These are phyloP conservation scores for Psophia crepitans DNA, from an alignment of 2,113 vertebrate species.

Conservation along the genomic window DNA sequence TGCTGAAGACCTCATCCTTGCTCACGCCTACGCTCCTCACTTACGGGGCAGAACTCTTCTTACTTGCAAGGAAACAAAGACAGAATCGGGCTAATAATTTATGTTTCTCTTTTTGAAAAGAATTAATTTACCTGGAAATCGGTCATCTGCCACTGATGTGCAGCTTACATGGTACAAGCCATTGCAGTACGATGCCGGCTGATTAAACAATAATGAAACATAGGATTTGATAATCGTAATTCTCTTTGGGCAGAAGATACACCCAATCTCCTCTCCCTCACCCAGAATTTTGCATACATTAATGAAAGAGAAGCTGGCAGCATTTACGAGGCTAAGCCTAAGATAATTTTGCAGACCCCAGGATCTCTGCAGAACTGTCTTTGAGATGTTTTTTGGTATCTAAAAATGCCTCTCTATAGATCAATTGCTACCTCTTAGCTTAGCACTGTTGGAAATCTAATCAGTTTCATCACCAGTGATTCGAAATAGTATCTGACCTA, in stretches of 20 bases:
- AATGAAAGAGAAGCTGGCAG: neutral
- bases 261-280: neutral
- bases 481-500: constrained; percentile 35
- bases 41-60: neutral
- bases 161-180: neutral
- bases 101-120: neutral
- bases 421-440: neutral
- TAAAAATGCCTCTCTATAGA: neutral
- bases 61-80: neutral
- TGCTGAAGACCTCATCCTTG: neutral
- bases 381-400: constrained; percentile 1
- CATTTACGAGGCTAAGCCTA: neutral
- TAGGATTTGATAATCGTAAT: neutral
- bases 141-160: neutral
- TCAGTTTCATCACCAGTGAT: no score
- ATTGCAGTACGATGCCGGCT: neutral
- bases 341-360: constrained; percentile 16
- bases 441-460: constrained; percentile 36
- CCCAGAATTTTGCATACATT: neutral
- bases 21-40: neutral
- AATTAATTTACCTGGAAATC: neutral
- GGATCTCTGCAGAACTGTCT: constrained; percentile 14
- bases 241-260: neutral
- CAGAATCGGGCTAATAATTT: neutral
- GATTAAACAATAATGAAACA: neutral